phyloP scores from a whole-genome alignment of 2,888 invertebrate genomes.

The Mesochorus sp. region DNA sequence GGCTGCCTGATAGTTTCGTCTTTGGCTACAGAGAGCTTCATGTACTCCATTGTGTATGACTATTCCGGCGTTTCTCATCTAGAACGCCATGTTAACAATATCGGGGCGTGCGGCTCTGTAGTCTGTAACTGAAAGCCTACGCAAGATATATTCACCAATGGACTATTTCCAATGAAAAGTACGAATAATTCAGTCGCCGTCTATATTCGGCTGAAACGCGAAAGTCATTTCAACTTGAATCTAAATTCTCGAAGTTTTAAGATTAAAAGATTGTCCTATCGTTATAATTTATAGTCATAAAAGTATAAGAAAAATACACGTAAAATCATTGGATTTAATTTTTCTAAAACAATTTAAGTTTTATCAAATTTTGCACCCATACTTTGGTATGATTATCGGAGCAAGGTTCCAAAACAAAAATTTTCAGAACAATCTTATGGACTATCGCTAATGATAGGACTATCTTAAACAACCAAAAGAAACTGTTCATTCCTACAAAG shows the following conservation, averaged over 20 bases:
- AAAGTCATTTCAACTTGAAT: neutral
- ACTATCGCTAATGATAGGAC: neutral
- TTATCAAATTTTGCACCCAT: too few relatives aligned
- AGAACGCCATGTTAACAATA: constrained; percentile 10
- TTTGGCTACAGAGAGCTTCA: neutral
- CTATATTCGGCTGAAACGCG: neutral
- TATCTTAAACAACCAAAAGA: neutral
- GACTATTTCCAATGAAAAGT: neutral
- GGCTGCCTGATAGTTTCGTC: constrained; percentile 9
- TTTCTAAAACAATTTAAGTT: too few relatives aligned
- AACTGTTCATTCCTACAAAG: neutral
- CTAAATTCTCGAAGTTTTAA: neutral
- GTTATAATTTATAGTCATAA: too few relatives aligned
- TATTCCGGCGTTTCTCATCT: neutral
- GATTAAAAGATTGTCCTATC: neutral
- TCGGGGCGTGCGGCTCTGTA: neutral
- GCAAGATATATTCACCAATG: neutral
- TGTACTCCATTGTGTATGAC: neutral
- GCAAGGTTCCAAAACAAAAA: too few relatives aligned
- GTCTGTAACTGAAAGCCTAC: neutral
- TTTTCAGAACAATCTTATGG: too few relatives aligned
- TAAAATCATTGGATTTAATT: too few relatives aligned
- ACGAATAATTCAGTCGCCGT: neutral
- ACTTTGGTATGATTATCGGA: too few relatives aligned
- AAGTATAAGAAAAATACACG: too few relatives aligned